Evolutionary conservation across 2,797 vertebrate species (phyloP).

Genomic region (Melanotaenia boesemani): DNA sequence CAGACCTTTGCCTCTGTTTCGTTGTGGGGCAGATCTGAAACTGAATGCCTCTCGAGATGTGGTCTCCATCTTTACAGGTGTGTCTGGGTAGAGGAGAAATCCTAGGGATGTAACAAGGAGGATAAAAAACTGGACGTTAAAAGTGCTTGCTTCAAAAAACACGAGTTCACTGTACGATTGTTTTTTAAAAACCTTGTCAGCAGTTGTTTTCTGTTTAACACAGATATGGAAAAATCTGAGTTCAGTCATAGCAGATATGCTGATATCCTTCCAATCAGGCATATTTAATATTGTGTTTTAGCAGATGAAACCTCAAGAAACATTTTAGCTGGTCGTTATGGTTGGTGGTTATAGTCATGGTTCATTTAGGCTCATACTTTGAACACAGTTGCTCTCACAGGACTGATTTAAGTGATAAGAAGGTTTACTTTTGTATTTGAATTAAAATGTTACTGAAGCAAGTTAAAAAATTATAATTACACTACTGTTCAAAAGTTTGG

Average conservation of each 20-base stretch:
- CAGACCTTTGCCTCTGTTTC: slow-evolving; percentile 60
- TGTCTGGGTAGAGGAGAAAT: slow-evolving; percentile 76
- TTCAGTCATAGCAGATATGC: background rate
- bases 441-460: background rate
- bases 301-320: background rate
- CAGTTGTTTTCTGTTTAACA: background rate
- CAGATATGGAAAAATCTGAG: background rate
- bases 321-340: background rate
- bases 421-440: too few relatives aligned
- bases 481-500: too few relatives aligned
- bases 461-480: background rate
- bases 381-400: too few relatives aligned
- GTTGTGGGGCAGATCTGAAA: slow-evolving; percentile 51
- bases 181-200: background rate
- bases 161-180: background rate
- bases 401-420: background rate
- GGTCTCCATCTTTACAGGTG: slow-evolving; percentile 76
- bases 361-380: too few relatives aligned
- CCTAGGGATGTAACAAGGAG: slow-evolving; percentile 50
- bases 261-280: background rate
- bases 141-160: background rate
- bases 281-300: background rate
- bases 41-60: slow-evolving; percentile 76
- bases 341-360: too few relatives aligned
- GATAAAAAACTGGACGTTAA: background rate